These are phyloP conservation scores for Athalia circularis DNA, from an alignment of 2,888 invertebrate genomes.

Conservation along the genomic window DNA sequence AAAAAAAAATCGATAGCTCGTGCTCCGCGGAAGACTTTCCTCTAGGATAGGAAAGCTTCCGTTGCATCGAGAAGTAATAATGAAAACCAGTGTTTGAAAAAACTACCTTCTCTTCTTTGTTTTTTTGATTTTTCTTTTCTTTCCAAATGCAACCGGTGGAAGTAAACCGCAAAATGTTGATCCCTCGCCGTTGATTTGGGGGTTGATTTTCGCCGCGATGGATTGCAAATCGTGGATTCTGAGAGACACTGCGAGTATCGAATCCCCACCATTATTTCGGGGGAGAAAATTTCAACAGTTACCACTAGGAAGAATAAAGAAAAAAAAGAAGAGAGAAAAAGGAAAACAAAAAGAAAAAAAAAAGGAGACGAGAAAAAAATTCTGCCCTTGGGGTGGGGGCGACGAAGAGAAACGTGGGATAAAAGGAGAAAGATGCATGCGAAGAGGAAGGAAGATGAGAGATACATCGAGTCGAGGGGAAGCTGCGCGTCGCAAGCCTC, in stretches of 20 bases:
- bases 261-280: slow-evolving; percentile 47
- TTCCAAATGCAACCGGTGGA: too few species aligned
- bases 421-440: slow-evolving; percentile 51
- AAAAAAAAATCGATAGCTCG: not conserved
- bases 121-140: too few species aligned
- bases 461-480: slow-evolving; percentile 55
- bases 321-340: slow-evolving; percentile 41
- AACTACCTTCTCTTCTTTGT: too few species aligned
- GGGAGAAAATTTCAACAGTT: slow-evolving; percentile 72
- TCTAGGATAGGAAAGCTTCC: too few species aligned
- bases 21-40: not conserved
- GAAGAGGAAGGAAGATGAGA: slow-evolving; percentile 40
- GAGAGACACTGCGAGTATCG: too few species aligned
- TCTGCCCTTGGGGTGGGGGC: slow-evolving; percentile 44
- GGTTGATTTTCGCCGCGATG: too few species aligned
- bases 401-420: slow-evolving; percentile 51
- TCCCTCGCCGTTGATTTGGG: too few species aligned
- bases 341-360: slow-evolving; percentile 44
- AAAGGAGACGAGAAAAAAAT: slow-evolving; percentile 25
- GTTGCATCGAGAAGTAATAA: too few species aligned
- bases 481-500: slow-evolving; percentile 70
- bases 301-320: slow-evolving; percentile 58
- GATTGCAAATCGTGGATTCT: too few species aligned
- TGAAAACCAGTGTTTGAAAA: too few species aligned
- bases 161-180: too few species aligned